Evolutionary conservation across 2,113 vertebrate genomes (phyloP).

Genomic region (Heptranchias perlo): DNA sequence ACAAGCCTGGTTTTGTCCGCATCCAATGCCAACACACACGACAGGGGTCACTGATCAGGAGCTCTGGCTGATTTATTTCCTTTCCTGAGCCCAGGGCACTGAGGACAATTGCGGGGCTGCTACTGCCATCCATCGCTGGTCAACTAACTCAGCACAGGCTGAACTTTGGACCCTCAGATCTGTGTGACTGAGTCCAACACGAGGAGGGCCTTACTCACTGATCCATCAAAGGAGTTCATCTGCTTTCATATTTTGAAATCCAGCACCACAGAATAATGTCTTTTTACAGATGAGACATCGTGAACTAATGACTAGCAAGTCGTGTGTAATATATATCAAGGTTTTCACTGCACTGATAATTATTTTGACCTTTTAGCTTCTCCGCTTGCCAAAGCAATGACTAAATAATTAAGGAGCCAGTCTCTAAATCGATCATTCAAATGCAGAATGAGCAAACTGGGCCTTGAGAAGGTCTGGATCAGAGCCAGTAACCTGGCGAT

Average conservation of each 20-base stretch:
- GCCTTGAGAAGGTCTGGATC: background rate
- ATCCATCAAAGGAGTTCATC: background rate
- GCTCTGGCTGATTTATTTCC: no score
- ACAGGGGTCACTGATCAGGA: no score
- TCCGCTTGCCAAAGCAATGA: background rate
- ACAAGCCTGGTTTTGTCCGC: no score
- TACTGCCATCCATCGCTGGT: no score
- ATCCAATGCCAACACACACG: no score
- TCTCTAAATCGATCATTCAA: background rate
- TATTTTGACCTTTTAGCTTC: background rate
- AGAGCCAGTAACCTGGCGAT: background rate
- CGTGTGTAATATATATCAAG: background rate
- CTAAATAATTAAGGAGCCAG: background rate
- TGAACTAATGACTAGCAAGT: background rate
- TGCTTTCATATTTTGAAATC: background rate
- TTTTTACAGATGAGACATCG: background rate
- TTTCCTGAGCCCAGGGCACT: no score
- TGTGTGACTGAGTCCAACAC: no score
- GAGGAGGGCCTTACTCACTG: no score
- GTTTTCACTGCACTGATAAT: background rate
- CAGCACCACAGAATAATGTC: no score
- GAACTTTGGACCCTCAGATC: background rate
- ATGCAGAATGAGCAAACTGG: background rate
- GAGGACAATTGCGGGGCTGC: no score
- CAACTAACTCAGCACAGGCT: no score